A percentile compares a stretch with the other conserved stretches of the same genome.
Evolutionary conservation across 2,797 vertebrate species (phyloP).

Genomic region (Echiichthys vipera): DNA sequence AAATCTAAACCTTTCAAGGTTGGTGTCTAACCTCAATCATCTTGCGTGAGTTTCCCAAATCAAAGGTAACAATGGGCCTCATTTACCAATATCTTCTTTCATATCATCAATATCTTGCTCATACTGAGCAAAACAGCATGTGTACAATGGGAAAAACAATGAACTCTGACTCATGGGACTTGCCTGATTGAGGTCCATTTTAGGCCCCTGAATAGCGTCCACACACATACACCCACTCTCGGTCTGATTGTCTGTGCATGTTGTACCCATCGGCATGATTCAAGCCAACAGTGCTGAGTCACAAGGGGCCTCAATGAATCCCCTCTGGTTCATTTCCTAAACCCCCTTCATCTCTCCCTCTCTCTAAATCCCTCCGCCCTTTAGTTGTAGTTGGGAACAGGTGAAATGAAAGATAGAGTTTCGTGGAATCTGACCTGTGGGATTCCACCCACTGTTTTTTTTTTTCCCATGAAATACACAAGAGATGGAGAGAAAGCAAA

Average conservation of each 20-base stretch:
- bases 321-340: slow-evolving; percentile 52
- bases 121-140: slow-evolving; percentile 13
- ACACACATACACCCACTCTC: background rate
- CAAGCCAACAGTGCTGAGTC: slow-evolving; percentile 49
- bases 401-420: slow-evolving; percentile 67
- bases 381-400: slow-evolving; percentile 55
- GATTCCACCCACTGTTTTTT: slow-evolving; percentile 50
- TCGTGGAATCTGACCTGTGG: slow-evolving; percentile 65
- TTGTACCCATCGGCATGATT: slow-evolving; percentile 18
- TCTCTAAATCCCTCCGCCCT: slow-evolving; percentile 19
- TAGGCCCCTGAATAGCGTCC: slow-evolving; percentile 9
- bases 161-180: slow-evolving; percentile 66
- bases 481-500: slow-evolving; percentile 26
- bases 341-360: slow-evolving; percentile 8
- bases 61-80: no score
- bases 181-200: slow-evolving; percentile 11
- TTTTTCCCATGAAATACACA: slow-evolving; percentile 24
- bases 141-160: slow-evolving; percentile 27
- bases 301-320: slow-evolving; percentile 30
- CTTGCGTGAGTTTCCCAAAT: no score
- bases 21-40: no score
- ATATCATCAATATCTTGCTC: no score
- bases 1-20: no score
- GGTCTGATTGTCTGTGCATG: slow-evolving; percentile 2
- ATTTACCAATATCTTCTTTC: no score